These are phyloP conservation scores for Sebastes alutus DNA, from an alignment of 2,797 vertebrate genomes.

Conservation along the genomic window DNA sequence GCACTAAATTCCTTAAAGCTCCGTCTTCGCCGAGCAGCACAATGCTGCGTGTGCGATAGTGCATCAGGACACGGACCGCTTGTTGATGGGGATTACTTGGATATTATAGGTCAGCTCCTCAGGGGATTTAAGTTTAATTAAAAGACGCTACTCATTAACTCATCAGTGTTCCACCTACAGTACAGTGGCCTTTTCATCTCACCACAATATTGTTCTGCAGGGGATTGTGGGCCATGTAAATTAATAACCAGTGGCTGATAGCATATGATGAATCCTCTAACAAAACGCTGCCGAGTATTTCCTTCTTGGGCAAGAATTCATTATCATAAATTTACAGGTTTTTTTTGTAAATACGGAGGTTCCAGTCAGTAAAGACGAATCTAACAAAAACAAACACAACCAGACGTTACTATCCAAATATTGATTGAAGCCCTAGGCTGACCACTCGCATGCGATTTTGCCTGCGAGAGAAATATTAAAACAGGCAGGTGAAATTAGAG, in stretches of 20 bases:
- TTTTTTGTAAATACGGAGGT: neutral
- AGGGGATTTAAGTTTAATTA: conserved; percentile 78
- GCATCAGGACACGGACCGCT: conserved; percentile 23
- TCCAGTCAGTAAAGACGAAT: neutral
- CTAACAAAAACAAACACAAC: conserved; percentile 16
- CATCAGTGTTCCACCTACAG: conserved; percentile 64
- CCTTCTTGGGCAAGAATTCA: conserved; percentile 13
- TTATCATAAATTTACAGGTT: neutral
- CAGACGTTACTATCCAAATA: conserved; percentile 24
- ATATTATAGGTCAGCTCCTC: conserved; percentile 68
- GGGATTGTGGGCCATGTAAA: conserved; percentile 66
- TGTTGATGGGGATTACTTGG: conserved; percentile 59
- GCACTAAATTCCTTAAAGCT: conserved; percentile 8
- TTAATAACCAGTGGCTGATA: conserved; percentile 69
- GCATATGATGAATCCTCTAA: conserved; percentile 61
- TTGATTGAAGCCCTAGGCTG: conserved; percentile 14
- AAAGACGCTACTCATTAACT: conserved; percentile 76
- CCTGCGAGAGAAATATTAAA: conserved; percentile 1
- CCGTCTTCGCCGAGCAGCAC: neutral
- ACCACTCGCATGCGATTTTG: neutral
- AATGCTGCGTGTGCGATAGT: neutral
- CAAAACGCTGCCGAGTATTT: conserved; percentile 42
- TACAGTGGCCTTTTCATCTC: conserved; percentile 67
- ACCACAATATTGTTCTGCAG: conserved; percentile 63
- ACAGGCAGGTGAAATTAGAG: neutral